These are phyloP conservation scores for Pissodes strobi DNA, from an alignment of 1,140 invertebrate species.

Conservation along the genomic window DNA sequence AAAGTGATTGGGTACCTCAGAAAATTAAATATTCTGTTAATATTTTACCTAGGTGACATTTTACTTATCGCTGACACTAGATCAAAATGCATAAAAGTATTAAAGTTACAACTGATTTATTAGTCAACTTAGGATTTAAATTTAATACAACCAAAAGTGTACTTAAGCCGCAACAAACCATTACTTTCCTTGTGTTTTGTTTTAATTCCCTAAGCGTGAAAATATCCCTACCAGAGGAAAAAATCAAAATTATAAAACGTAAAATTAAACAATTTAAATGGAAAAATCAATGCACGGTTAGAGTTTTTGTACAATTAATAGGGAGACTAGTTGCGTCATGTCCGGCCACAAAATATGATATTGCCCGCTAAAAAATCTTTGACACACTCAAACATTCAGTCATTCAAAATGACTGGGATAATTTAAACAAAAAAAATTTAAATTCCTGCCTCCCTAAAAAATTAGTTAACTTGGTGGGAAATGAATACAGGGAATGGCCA, in stretches of 20 bases:
- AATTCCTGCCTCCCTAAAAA: not conserved
- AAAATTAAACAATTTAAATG: not conserved
- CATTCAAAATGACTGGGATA: not conserved
- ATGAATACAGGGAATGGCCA: conserved; percentile 1
- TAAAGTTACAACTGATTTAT: not conserved
- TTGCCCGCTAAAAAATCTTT: conserved; percentile 10
- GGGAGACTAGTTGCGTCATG: conserved; percentile 1
- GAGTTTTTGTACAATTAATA: not conserved
- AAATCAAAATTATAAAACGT: not conserved
- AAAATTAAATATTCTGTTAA: too few relatives aligned
- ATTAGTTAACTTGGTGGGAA: conserved; percentile 17
- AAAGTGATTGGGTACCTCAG: not conserved
- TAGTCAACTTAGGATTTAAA: conserved; percentile 10
- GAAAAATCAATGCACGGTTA: not conserved
- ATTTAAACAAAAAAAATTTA: conserved; percentile 1
- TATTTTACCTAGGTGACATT: conserved; percentile 4
- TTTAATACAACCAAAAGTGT: conserved; percentile 22
- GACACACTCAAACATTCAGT: conserved; percentile 10
- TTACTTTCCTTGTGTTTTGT: conserved; percentile 3
- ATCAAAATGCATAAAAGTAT: not conserved
- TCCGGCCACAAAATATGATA: conserved; percentile 19
- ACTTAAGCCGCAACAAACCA: not conserved
- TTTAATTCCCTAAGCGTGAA: conserved; percentile 8
- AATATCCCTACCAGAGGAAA: conserved; percentile 3
- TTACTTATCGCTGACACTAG: too few relatives aligned